Percentiles rank a stretch among this genome's conserved stretches.
Evolutionary conservation across 2,888 invertebrate species (phyloP).

Genomic region (Ornithoptera alexandrae): DNA sequence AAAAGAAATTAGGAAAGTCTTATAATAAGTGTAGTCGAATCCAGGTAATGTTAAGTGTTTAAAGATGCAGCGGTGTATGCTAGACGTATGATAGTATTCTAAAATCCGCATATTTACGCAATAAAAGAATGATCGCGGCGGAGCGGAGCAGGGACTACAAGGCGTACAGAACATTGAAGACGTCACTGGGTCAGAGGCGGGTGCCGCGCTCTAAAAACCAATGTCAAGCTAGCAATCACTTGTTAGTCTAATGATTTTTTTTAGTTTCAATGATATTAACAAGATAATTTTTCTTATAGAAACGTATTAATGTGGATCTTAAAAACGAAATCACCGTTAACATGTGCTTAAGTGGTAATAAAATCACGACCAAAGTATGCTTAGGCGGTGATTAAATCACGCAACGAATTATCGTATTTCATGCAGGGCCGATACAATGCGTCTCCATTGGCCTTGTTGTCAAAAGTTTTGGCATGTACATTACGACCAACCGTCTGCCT

Average conservation of each 20-base stretch:
- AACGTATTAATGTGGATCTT: too few species aligned
- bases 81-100: conserved; percentile 22
- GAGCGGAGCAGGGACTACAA: conserved; percentile 63
- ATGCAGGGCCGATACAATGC: too few species aligned
- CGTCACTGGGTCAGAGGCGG: conserved; percentile 63
- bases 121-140: conserved; percentile 69
- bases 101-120: conserved; percentile 69
- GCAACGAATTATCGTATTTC: too few species aligned
- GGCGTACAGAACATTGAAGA: conserved; percentile 74
- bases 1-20: too few species aligned
- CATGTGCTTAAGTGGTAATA: too few species aligned
- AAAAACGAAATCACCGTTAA: too few species aligned
- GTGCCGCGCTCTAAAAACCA: conserved; percentile 66
- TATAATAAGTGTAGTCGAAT: conserved; percentile 4
- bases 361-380: too few species aligned
- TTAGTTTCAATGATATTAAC: not conserved
- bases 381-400: too few species aligned
- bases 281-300: too few species aligned
- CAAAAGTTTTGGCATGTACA: too few species aligned
- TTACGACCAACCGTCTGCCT: too few species aligned
- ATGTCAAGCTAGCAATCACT: conserved; percentile 45
- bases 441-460: too few species aligned
- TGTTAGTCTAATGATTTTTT: conserved; percentile 38
- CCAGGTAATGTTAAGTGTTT: conserved; percentile 4
- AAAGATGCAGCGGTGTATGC: conserved; percentile 3